Evolutionary conservation across 2,888 invertebrate genomes (phyloP).

Genomic region (Smittia aterrima): DNA sequence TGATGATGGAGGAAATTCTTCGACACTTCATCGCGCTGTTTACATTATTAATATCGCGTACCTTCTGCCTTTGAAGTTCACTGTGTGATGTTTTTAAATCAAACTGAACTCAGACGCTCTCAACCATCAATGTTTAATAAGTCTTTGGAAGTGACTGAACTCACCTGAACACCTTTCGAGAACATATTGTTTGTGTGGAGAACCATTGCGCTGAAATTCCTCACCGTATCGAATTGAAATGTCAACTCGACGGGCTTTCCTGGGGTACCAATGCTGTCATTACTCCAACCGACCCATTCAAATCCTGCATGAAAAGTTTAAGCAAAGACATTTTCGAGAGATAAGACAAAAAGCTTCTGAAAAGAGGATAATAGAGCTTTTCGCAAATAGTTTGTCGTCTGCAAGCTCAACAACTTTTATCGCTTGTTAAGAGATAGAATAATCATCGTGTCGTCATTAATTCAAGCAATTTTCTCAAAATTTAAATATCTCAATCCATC

Average conservation of each 20-base stretch:
- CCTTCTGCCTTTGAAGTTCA: too few relatives aligned
- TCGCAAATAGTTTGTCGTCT: conserved; percentile 37
- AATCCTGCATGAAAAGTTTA: conserved; percentile 58
- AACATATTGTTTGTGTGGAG: conserved; percentile 76
- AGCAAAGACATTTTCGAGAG: conserved; percentile 29
- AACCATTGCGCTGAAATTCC: conserved; percentile 73
- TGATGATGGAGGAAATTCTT: too few relatives aligned
- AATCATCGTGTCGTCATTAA: conserved; percentile 10
- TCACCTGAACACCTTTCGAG: conserved; percentile 71
- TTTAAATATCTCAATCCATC: neutral
- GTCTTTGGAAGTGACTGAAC: too few relatives aligned
- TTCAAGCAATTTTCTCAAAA: neutral
- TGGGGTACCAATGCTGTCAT: conserved; percentile 62
- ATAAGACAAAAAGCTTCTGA: conserved; percentile 44
- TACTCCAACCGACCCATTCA: conserved; percentile 83
- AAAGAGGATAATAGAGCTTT: conserved; percentile 44
- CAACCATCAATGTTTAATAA: too few relatives aligned
- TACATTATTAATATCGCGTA: too few relatives aligned
- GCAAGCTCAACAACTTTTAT: neutral
- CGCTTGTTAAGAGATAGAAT: neutral
- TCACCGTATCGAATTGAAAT: conserved; percentile 74
- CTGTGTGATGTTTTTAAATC: too few relatives aligned
- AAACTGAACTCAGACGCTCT: too few relatives aligned
- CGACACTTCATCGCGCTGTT: too few relatives aligned
- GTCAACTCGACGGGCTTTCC: conserved; percentile 69